phyloP scores from a whole-genome alignment of 2,113 vertebrate genomes.

The Azemiops feae region DNA sequence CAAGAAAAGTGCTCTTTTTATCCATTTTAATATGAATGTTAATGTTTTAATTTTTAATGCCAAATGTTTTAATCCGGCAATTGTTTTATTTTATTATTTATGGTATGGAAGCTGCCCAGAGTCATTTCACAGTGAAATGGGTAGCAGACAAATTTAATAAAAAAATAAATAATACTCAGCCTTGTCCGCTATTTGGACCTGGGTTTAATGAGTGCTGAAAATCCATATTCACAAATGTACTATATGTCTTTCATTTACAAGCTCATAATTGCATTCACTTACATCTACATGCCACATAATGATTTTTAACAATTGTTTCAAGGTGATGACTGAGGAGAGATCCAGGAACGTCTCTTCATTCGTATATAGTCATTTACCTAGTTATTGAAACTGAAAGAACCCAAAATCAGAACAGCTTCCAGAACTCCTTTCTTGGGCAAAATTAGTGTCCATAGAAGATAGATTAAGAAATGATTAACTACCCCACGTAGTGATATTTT shows the following conservation, averaged over 20 bases:
- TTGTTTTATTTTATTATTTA: not conserved
- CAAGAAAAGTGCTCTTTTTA: not conserved
- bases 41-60: not conserved
- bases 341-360: not conserved
- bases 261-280: not conserved
- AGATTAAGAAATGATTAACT: not conserved
- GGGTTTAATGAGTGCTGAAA: not conserved
- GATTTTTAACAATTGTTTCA: not conserved
- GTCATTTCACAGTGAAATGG: not conserved
- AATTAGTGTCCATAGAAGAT: not conserved
- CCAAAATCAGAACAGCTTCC: not conserved
- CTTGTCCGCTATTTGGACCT: not conserved
- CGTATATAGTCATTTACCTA: not conserved
- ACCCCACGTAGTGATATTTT: not conserved
- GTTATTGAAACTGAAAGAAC: not conserved
- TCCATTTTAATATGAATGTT: not conserved
- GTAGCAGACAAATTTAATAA: not conserved
- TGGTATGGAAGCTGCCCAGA: not conserved
- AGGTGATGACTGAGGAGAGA: not conserved
- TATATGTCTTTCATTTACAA: not conserved
- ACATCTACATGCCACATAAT: not conserved
- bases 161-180: not conserved
- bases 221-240: not conserved
- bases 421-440: not conserved
- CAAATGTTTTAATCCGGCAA: not conserved